Base-by-base conservation (phyloP, 2,888 invertebrate genomes). In the Agonum fuliginosum region DNA sequence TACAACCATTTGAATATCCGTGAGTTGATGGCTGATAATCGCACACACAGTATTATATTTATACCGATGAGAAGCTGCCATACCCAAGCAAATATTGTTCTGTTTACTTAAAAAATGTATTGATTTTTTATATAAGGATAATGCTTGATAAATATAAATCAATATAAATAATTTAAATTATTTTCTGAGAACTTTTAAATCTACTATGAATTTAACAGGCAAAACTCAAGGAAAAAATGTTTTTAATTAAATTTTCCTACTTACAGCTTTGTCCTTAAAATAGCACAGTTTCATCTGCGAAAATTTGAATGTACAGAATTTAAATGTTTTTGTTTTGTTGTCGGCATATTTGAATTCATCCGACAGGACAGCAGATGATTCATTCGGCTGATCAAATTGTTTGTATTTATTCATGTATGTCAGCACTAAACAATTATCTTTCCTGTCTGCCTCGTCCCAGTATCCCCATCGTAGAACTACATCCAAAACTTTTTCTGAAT, bases 401-500 rank as follows among this genome's bases (percentile, higher is more conserved):
- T 83, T 83, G 79, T 87, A 87, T 81, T 87, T 86, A 1, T 83
- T 82, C 54, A 86, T 81, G 24, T 83, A 81, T 12, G 84, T 83
- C 6, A 97, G 87, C 14, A 95, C 88, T 41, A 97, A 88, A 84
- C 93, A 93, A 84, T 96, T 97, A 81, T 94, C 92, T 84, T 93
- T 94, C 34, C 96, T 89, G 85, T 96, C 95, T n/a, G 91, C 91
- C 78, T 94, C 93, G 69, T 95, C 93, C 97, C 97, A 97, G 83
- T 94, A 93, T 0, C 95, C 92, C 97, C 97, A 97, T 70, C 93
- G 90, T 0, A 94, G 87, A 0, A 94, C 93, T 0, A 91, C 90
- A 81, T 93, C 91, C 1, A 93, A 85, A 0, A 92, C 84, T 69
- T 91, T 90, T 83, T 95, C 95, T 69, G 92, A 90, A 81, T 93